These are phyloP conservation scores for Spheniscus mendiculus DNA, from an alignment of 2,113 vertebrate genomes.

Conservation along the genomic window DNA sequence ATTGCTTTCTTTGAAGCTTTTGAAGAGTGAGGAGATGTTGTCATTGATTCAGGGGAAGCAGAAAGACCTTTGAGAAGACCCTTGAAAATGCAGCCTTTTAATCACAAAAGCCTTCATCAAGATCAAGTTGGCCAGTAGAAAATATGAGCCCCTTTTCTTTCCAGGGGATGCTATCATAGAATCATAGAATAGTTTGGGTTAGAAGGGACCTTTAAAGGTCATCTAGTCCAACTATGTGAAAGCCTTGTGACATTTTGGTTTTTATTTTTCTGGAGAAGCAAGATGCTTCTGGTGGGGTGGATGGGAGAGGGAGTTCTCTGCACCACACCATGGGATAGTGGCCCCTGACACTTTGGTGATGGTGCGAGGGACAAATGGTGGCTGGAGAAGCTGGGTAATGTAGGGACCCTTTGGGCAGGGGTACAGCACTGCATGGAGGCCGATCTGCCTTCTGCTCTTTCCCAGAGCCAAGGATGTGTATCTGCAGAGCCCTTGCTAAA, in stretches of 20 bases:
- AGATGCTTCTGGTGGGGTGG: background rate
- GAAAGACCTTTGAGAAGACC: background rate
- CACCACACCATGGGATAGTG: background rate
- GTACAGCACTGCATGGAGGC: accelerated
- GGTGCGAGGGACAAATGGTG: background rate
- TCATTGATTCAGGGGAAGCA: background rate
- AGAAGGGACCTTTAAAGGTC: background rate
- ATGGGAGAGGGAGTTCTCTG: background rate
- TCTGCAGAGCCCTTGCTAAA: background rate
- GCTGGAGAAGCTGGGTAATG: background rate
- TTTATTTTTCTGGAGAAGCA: background rate
- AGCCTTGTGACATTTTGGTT: background rate
- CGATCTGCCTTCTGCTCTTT: background rate
- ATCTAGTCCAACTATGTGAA: background rate
- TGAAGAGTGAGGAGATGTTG: background rate
- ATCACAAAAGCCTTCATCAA: background rate
- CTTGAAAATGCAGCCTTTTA: background rate
- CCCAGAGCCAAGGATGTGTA: background rate
- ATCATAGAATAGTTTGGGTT: background rate
- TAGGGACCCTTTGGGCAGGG: background rate
- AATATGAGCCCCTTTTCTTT: background rate
- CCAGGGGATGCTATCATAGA: background rate
- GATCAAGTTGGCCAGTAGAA: background rate
- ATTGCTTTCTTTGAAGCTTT: background rate
- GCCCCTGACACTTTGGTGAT: background rate